Evolutionary conservation across 30 jellyfish, hydroid and myxozoan species (phyloP).

Genomic region (Pseudorhiza aurosa): DNA sequence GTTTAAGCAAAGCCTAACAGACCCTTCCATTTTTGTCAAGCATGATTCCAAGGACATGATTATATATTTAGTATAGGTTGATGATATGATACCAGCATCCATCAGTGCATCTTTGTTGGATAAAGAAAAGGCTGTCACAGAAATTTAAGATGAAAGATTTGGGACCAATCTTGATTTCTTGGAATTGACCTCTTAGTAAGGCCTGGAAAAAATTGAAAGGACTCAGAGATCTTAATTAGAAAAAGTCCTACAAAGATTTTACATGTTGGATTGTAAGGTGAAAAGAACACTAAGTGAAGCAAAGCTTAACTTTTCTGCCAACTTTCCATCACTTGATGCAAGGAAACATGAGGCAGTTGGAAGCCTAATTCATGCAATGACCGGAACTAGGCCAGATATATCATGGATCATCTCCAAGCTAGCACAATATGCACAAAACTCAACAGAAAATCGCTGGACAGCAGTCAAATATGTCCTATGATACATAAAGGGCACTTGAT

Average conservation of each 20-base stretch:
- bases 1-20: constrained; percentile 24
- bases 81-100: constrained; percentile 63
- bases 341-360: constrained; percentile 12
- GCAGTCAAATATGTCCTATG: constrained; percentile 14
- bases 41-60: constrained; percentile 4
- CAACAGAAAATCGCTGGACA: constrained; percentile 2
- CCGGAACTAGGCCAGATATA: constrained; percentile 27
- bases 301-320: background rate
- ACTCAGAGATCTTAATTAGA: constrained; percentile 17
- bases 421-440: constrained; percentile 19
- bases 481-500: constrained; percentile 10
- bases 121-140: constrained; percentile 7
- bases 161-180: constrained; percentile 26
- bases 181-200: constrained; percentile 3
- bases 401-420: constrained; percentile 17
- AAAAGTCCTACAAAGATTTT: constrained; percentile 29
- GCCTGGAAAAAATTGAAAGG: background rate
- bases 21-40: constrained; percentile 37
- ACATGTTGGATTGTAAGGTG: constrained; percentile 51
- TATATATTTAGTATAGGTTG: constrained; percentile 47
- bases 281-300: constrained; percentile 41
- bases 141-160: constrained; percentile 65
- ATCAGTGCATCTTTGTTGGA: constrained; percentile 5
- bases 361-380: constrained; percentile 16
- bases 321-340: constrained; percentile 1